phyloP scores from a whole-genome alignment of 2,797 vertebrate species.

The Sardinella longiceps region DNA sequence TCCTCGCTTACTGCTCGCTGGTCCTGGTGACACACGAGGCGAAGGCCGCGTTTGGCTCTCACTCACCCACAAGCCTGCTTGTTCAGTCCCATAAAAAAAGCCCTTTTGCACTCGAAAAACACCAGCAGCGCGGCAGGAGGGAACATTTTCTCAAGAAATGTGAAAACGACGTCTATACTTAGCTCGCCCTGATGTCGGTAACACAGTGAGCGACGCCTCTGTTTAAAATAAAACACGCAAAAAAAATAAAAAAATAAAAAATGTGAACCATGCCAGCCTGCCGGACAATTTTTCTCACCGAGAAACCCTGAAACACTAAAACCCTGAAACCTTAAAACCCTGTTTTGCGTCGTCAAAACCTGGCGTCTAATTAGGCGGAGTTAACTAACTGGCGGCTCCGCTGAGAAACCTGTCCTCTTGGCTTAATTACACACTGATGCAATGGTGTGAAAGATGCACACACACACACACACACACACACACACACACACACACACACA shows the following conservation, averaged over 20 bases:
- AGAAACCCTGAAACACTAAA: no score
- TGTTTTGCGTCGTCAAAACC: background rate
- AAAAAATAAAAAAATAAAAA: no score
- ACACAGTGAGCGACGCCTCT: background rate
- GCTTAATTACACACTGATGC: conserved; percentile 2
- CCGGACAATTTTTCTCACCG: background rate
- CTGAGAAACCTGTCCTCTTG: background rate
- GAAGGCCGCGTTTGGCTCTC: background rate
- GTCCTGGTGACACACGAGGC: background rate
- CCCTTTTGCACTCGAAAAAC: background rate
- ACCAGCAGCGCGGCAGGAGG: background rate
- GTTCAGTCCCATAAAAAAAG: background rate
- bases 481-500: conserved; percentile 21
- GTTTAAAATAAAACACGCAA: conserved; percentile 5
- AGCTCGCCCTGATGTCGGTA: background rate
- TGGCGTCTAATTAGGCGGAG: background rate
- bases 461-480: background rate
- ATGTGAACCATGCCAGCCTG: background rate
- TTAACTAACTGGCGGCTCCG: conserved; percentile 43
- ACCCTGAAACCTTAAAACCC: no score
- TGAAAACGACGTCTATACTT: background rate
- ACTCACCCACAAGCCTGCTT: background rate
- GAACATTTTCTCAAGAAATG: conserved; percentile 11
- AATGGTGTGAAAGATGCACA: background rate
- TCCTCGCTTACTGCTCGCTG: background rate